Evolutionary conservation across 1,140 invertebrate genomes (phyloP), one percentile per base, ranked within the genome.

Genomic region (Ips nitidus): DNA sequence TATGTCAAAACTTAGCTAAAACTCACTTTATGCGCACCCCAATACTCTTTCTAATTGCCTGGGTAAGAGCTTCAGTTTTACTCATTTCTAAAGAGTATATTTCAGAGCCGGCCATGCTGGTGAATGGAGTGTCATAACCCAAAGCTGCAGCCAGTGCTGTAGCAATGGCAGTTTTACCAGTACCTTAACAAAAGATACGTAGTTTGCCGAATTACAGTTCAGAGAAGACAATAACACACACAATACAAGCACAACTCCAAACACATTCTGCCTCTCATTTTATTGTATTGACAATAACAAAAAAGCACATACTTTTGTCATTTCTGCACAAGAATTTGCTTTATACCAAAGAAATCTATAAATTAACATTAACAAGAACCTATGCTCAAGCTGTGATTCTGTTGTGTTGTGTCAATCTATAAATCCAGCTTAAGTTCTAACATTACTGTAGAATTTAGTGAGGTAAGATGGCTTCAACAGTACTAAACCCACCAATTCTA

Each of bases 1-100:
- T 52, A 63, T 37, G 38, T 55, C 3, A 56, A 4, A 42, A 53
- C 36, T 6, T 41, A 41, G 50, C 6, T 7, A 1, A 8, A 39
- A 85, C 87, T 85, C 83, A 94, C 90, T 98, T 98, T 65, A 99
- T 99, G 80, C 96, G 85, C 5, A 99, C 94, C 52, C 97, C 97
- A 78, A 99, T 99, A 22, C 96, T 98, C 79, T 98, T 98, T 70
- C 98, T 87, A 68, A 99, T 95, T 1, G 97, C 93, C 81, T 99
- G 98, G 4, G 95, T 98, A 1, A 99, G 81, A 4, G 97, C 97
- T 84, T 99, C 98, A 0, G 98, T 98, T 84, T 99, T 99, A 78
- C 95, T 95, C 94, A 99, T 98, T 83, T 99, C 98, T 68, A 99
- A 80, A 0, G 97, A 99, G 81, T 96, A 99, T 65, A 99, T 98